A percentile compares a stretch with the other conserved stretches of the same genome.
Evolutionary conservation across 2,113 vertebrate genomes (phyloP).

Genomic region (Ibidorhyncha struthersii): DNA sequence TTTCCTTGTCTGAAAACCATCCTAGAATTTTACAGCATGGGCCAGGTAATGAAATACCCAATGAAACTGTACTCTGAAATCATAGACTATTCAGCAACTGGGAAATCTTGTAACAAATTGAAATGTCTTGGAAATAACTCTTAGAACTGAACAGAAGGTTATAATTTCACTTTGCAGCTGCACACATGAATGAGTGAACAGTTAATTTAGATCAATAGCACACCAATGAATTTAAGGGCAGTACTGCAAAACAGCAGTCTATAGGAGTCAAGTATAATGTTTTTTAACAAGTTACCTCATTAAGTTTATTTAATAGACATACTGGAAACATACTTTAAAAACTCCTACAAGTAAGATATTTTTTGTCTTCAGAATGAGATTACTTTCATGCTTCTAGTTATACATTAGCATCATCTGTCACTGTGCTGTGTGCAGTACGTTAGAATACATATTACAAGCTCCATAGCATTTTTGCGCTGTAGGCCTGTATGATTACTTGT

Average conservation of each 20-base stretch:
- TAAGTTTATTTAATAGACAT: not conserved
- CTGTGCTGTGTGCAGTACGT: not conserved
- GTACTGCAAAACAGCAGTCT: not conserved
- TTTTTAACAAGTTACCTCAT: not conserved
- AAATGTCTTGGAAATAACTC: not conserved
- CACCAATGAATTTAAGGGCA: not conserved
- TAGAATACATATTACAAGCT: not conserved
- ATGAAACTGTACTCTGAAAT: not conserved
- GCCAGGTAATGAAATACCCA: not conserved
- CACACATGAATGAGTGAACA: not conserved
- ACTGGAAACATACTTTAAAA: not conserved
- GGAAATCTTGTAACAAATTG: not conserved
- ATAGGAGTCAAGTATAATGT: not conserved
- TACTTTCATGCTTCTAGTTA: not conserved
- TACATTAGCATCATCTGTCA: not conserved
- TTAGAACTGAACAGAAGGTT: not conserved
- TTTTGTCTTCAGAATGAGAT: not conserved
- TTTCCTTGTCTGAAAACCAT: not conserved
- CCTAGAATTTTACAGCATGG: not conserved
- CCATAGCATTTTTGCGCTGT: not conserved
- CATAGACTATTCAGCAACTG: not conserved
- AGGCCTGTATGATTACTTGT: not conserved
- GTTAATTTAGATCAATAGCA: not conserved
- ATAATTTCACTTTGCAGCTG: not conserved
- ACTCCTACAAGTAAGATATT: not conserved